Conservation (phyloP, 2,888 invertebrate species). For the Netelia virgata region DNA sequence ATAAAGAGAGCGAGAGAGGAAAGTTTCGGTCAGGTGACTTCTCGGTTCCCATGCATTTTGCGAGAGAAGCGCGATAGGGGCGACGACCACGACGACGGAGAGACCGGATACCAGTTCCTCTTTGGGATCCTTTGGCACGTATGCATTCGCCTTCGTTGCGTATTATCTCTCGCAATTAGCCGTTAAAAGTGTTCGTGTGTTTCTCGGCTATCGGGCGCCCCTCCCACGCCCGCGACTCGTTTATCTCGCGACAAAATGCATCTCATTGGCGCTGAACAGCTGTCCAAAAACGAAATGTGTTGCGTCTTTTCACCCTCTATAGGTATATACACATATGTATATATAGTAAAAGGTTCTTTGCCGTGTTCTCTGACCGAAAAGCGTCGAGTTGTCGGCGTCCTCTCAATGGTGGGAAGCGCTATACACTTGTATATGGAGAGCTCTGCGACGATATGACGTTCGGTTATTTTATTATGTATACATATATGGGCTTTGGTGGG, state of each 20-base stretch:
- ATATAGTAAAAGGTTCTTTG: not conserved
- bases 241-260: constrained; percentile 82
- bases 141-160: constrained; percentile 17
- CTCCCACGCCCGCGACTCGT: constrained; percentile 76
- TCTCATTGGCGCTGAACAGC: constrained; percentile 78
- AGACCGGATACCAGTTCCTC: constrained; percentile 67
- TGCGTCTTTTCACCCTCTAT: constrained; percentile 36
- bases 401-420: constrained; percentile 16
- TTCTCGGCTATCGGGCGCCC: constrained; percentile 69
- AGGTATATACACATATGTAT: constrained; percentile 6
- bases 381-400: constrained; percentile 1
- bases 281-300: constrained; percentile 74
- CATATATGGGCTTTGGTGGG: not conserved
- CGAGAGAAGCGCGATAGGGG: constrained; percentile 72
- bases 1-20: constrained; percentile 39
- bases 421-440: constrained; percentile 4
- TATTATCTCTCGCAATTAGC: constrained; percentile 77
- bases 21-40: constrained; percentile 72
- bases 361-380: constrained; percentile 1
- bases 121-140: constrained; percentile 52
- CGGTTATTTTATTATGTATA: constrained; percentile 36
- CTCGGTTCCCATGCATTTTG: constrained; percentile 81
- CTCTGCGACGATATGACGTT: constrained; percentile 17
- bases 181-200: constrained; percentile 78
- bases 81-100: constrained; percentile 52